Evolutionary conservation across 2,888 invertebrate genomes (phyloP), one percentile per base, ranked within the genome.

Genomic region (Synanthedon andrenaeformis): DNA sequence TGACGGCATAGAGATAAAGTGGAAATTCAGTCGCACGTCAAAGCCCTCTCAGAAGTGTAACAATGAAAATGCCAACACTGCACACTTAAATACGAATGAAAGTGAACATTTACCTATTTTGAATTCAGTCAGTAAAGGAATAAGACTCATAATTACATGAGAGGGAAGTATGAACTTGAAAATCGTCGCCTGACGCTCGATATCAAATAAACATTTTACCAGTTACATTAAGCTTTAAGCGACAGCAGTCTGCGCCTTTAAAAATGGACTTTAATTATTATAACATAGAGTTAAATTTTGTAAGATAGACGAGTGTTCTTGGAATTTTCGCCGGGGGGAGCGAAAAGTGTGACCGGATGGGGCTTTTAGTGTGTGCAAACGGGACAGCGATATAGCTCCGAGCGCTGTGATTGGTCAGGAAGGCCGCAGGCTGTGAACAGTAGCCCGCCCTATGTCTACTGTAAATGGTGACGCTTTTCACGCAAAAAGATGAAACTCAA

Each of bases 341-440:
- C 58, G 76, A 85, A 66, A 66, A 74, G 70, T 83, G 85, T 70
- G 63, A 67, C 59, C 62, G 62, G 65, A 85, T 82, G 62, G 70
- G 68, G 62, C 56, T 67, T 67, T 62, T 54, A 54, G 58, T 59
- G 64, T 45, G 77, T 62, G 69, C 57, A 69, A 82, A 62, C 57
- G 72, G 64, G 84, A 83, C 62, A 62, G 69, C 19, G 65, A 82
- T 79, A 87, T 87, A 80, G 87, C 87, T 88, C 79, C 75, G 75
- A 88, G 88, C 87, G 85, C 85, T 86, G 86, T 87, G 88, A 88
- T 88, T 88, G 88, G 88, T 88, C 86, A 87, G 86, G 84, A 87
- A 85, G 84, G 87, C 88, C 87, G 84, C 86, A 83, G 87, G 88
- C 87, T 77, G 84, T 85, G 85, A 84, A 86, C 88, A 78, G 88